Evolutionary conservation across 2,797 vertebrate genomes (phyloP).

Genomic region (Erpetoichthys calabaricus): DNA sequence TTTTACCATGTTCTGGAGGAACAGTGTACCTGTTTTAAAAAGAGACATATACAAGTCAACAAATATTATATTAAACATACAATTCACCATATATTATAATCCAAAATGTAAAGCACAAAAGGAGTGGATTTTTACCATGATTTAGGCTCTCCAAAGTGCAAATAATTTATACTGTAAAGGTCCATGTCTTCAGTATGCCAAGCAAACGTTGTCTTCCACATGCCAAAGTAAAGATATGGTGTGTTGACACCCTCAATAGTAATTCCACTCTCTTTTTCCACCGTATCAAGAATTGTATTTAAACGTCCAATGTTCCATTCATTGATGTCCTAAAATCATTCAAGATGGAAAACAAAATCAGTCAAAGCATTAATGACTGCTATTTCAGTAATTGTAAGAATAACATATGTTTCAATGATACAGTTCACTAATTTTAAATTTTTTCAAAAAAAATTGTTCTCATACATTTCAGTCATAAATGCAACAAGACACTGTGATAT

Average conservation of each 20-base stretch:
- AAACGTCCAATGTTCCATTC: conserved; percentile 86
- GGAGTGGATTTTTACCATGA: conserved; percentile 63
- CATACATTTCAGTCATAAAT: no score
- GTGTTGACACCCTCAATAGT: conserved; percentile 91
- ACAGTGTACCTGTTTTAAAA: conserved; percentile 70
- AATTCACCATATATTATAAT: no score
- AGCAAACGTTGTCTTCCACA: conserved; percentile 98
- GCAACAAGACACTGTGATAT: no score
- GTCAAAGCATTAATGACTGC: neutral
- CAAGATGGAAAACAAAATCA: neutral
- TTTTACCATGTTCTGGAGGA: conserved; percentile 86
- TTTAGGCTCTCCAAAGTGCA: conserved; percentile 93
- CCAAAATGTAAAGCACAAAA: no score
- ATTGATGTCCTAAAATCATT: conserved; percentile 63
- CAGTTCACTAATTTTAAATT: no score
- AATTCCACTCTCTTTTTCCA: conserved; percentile 81
- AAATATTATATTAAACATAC: no score
- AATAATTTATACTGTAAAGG: conserved; percentile 90
- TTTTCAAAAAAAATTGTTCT: no score
- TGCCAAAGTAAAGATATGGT: conserved; percentile 87
- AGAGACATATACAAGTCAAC: no score
- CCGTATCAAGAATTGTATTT: conserved; percentile 80
- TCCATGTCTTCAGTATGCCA: conserved; percentile 99
- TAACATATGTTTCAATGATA: neutral
- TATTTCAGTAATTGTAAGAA: neutral